Evolutionary conservation across 2,113 vertebrate species (phyloP).

Genomic region (Sturnira hondurensis): DNA sequence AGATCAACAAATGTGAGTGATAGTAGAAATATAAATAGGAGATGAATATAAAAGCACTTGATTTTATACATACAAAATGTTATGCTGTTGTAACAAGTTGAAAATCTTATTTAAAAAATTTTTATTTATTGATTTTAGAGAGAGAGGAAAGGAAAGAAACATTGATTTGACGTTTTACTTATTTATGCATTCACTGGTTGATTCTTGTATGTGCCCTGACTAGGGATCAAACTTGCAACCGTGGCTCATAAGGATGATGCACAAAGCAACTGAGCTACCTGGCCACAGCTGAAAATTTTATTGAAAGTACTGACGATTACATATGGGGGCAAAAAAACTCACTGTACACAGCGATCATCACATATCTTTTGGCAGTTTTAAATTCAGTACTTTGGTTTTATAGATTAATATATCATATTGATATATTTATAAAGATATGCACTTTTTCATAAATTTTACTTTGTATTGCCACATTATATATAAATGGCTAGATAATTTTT

Average conservation of each 20-base stretch:
- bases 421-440: not conserved
- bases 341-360: not conserved
- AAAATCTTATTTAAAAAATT: not conserved
- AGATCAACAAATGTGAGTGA: not conserved
- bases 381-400: not conserved
- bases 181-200: too few relatives aligned
- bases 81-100: not conserved
- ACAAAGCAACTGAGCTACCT: too few relatives aligned
- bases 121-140: too few relatives aligned
- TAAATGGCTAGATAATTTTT: not conserved
- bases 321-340: not conserved
- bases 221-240: too few relatives aligned
- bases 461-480: not conserved
- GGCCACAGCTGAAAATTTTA: not conserved
- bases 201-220: too few relatives aligned
- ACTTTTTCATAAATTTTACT: conserved; percentile 21
- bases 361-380: not conserved
- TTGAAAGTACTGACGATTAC: not conserved
- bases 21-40: not conserved
- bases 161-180: too few relatives aligned
- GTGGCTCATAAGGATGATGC: too few relatives aligned
- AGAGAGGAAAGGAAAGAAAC: too few relatives aligned
- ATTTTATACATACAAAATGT: not conserved
- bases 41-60: not conserved
- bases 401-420: not conserved